Percentiles rank a stretch among this genome's conserved stretches.
These are phyloP conservation scores for Eulemur albifrons DNA, from an alignment of 2,797 vertebrate genomes.

Conservation along the genomic window DNA sequence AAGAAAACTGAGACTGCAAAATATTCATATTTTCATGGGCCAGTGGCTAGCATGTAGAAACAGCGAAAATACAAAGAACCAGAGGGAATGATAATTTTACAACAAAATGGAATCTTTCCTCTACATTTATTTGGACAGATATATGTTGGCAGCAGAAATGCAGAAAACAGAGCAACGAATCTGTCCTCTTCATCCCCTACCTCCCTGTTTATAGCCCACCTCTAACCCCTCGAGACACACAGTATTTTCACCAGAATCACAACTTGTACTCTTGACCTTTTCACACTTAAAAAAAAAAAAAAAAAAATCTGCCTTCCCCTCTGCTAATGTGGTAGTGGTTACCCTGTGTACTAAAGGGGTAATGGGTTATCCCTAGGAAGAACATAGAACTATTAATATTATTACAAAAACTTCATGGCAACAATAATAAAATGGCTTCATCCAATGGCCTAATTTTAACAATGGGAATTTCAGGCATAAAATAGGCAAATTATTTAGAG, in stretches of 20 bases:
- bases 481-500: conserved; percentile 4
- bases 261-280: neutral
- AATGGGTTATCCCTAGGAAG: neutral
- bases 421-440: neutral
- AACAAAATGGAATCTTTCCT: neutral
- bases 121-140: neutral
- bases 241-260: neutral
- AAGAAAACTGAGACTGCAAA: neutral
- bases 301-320: neutral
- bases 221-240: neutral
- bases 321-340: neutral
- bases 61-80: neutral
- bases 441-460: neutral
- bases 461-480: conserved; percentile 21
- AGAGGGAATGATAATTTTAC: neutral
- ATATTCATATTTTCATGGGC: neutral
- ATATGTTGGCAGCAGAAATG: neutral
- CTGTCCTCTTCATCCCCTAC: neutral
- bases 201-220: neutral
- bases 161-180: neutral
- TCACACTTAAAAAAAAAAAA: neutral
- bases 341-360: neutral
- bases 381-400: neutral
- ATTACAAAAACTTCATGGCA: neutral
- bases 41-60: neutral